Evolutionary conservation across 2,113 vertebrate species (phyloP).

Genomic region (Gallinago media): DNA sequence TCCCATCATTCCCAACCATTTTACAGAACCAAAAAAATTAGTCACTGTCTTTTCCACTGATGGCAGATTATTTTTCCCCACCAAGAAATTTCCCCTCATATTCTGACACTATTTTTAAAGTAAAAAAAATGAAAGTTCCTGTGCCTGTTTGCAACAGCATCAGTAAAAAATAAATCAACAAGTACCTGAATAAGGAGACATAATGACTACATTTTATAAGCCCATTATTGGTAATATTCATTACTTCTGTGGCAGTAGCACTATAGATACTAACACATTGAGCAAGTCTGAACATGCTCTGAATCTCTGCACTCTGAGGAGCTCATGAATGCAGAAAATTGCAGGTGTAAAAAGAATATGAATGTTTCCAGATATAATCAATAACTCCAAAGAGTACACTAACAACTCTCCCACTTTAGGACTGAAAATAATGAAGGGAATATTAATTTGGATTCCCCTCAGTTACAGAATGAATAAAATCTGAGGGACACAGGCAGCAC

Average conservation of each 20-base stretch:
- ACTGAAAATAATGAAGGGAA: not conserved
- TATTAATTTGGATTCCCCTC: not conserved
- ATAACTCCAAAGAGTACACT: not conserved
- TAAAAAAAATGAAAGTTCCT: not conserved
- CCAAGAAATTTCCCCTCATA: not conserved
- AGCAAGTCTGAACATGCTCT: not conserved
- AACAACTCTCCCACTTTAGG: not conserved
- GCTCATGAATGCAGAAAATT: not conserved
- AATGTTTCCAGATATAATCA: not conserved
- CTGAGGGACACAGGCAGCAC: not conserved
- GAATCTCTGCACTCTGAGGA: not conserved
- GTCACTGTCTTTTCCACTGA: not conserved
- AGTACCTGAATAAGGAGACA: not conserved
- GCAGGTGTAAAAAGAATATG: not conserved
- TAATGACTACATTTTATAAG: not conserved
- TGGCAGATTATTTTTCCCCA: not conserved
- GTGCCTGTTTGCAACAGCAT: not conserved
- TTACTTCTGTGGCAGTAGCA: not conserved
- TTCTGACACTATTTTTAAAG: not conserved
- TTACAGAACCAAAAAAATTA: not conserved
- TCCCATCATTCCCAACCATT: not conserved
- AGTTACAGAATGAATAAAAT: not conserved
- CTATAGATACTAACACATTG: not conserved
- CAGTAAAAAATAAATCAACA: not conserved
- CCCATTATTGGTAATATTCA: not conserved